Base-by-base conservation (phyloP, 2,797 vertebrate genomes). In the Eurystomus glaucurus region DNA sequence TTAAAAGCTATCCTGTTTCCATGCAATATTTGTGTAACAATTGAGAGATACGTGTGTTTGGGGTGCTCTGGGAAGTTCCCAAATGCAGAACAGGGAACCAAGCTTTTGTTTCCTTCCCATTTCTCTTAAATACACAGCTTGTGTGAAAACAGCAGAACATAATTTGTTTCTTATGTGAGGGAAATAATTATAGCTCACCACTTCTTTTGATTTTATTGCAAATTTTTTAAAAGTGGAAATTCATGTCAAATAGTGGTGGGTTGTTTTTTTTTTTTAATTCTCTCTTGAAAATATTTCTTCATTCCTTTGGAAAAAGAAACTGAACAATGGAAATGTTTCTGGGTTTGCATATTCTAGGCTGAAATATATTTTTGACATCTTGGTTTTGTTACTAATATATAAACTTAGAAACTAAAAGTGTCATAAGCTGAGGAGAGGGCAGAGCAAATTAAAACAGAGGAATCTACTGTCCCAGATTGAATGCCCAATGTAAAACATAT, bases 401-500 rank as follows among this genome's bases (percentile, higher is more conserved):
- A 80, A 88, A 94, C 14, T 68, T 88, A 88, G 58, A 76, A 90
- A 76, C 54, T 50, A 65, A 79, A 93, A 88, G 52, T 33, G 15
- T 65, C 37, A 65, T 20, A 69, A 90, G 50, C 50, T 68, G 35
- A 51, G n/a, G 41, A 93, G 21, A 85, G 4, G 25, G 79, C 45
- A 85, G 17, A 90, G 14, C 13, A 92, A 85, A 90, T 65, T 20
- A 79, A 93, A 96, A 60, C 10, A 28, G 46, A 65, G 23, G 14
- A 77, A 65, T 90, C 29, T 78, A n/a, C 51, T 96, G 17, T 33
- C 16, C 15, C 22, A 23, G 33, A 61, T 2, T 50, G 31, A 85
- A 66, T 80, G 17, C 10, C 10, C 51, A 72, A 72, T 61, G 57
- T 29, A 57, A 65, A 96, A 52, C 15, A 50, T 37, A 37, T 62